These are phyloP conservation scores for Leptinotarsa juncta DNA, from an alignment of 2,888 invertebrate species.

Conservation along the genomic window DNA sequence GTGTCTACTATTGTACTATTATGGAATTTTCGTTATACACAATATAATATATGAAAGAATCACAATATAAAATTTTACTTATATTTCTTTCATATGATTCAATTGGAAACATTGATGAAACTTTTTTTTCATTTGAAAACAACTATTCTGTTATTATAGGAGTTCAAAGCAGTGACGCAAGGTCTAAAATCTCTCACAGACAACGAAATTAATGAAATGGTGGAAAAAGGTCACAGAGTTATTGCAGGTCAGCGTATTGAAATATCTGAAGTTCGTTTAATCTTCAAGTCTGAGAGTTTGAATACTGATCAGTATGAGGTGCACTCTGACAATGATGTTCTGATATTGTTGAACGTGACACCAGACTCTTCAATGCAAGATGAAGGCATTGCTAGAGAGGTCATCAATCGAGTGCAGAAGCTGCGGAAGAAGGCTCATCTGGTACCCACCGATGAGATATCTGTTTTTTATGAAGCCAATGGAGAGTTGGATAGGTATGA, in stretches of 20 bases:
- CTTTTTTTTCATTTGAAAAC: neutral
- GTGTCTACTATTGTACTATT: too few relatives aligned
- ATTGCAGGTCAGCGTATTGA: conserved; percentile 83
- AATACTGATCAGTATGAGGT: conserved; percentile 85
- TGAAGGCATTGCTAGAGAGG: conserved; percentile 95
- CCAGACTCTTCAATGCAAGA: conserved; percentile 91
- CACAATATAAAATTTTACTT: too few relatives aligned
- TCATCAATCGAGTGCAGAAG: conserved; percentile 96
- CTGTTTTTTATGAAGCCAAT: conserved; percentile 79
- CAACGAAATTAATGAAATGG: conserved; percentile 80
- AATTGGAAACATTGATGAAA: too few relatives aligned
- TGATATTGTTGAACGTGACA: conserved; percentile 89
- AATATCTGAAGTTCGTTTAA: conserved; percentile 83
- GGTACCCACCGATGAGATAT: conserved; percentile 90
- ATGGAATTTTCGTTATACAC: too few relatives aligned
- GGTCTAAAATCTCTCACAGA: conserved; percentile 85
- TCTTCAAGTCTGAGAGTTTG: conserved; percentile 77
- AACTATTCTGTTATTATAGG: conserved; percentile 56
- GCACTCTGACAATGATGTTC: conserved; percentile 88
- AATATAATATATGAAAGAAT: too few relatives aligned
- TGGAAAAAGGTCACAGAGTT: conserved; percentile 77
- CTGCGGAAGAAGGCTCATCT: conserved; percentile 93
- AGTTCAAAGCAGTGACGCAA: conserved; percentile 87
- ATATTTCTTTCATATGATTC: too few relatives aligned
- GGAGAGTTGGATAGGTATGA: conserved; percentile 70